Percentiles rank a stretch among this genome's conserved stretches.
phyloP scores from a whole-genome alignment of 2,888 invertebrate species.

The Ommatoiulus sabulosus region DNA sequence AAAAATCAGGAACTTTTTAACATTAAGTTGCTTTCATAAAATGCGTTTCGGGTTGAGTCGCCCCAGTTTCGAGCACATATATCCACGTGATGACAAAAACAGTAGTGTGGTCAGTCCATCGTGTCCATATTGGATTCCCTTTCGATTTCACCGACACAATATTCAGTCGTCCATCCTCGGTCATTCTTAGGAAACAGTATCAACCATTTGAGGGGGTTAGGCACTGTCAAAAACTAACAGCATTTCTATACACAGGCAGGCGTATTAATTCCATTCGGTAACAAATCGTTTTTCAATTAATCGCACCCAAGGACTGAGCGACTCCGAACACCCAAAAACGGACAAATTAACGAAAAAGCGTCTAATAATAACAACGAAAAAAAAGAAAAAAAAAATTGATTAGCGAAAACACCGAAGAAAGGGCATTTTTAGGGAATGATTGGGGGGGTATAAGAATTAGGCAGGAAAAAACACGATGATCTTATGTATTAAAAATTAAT shows the following conservation, averaged over 20 bases:
- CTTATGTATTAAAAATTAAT: conserved; percentile 35
- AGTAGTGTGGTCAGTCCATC: neutral
- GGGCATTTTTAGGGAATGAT: neutral
- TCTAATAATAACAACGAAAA: neutral
- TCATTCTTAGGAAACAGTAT: conserved; percentile 47
- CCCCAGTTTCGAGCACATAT: neutral
- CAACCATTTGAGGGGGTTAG: conserved; percentile 34
- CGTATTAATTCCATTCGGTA: conserved; percentile 19
- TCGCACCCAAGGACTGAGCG: conserved; percentile 26
- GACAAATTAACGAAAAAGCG: too few species aligned
- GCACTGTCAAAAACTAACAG: conserved; percentile 48
- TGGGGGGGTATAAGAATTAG: neutral
- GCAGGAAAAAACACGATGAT: conserved; percentile 32
- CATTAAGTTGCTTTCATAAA: neutral
- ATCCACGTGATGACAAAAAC: neutral
- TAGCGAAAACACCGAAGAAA: neutral
- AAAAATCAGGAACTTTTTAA: conserved; percentile 4
- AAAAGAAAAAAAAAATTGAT: neutral
- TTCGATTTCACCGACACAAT: neutral
- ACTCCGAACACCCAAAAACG: conserved; percentile 33
- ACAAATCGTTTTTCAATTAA: conserved; percentile 13
- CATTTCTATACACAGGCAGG: conserved; percentile 33
- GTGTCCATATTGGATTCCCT: neutral
- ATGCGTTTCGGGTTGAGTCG: neutral
- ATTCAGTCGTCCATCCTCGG: neutral